These are phyloP conservation scores for Helleia helle DNA, from an alignment of 2,888 invertebrate genomes.

Conservation along the genomic window DNA sequence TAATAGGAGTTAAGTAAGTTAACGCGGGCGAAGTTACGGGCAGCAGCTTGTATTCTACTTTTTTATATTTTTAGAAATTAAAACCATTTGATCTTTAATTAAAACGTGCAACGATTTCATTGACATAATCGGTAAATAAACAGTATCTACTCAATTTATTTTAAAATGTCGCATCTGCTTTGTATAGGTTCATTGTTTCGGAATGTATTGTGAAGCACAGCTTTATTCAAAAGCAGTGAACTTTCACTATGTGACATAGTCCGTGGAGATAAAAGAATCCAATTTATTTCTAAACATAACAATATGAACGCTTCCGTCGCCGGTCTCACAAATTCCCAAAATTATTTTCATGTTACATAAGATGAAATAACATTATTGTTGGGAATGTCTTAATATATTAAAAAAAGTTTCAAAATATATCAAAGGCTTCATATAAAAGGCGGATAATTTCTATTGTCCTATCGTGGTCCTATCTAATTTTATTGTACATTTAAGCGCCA, in stretches of 20 bases:
- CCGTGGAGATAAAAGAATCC: conserved; percentile 11
- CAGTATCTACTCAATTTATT: conserved; percentile 3
- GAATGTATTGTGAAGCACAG: conserved; percentile 9
- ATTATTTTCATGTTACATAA: conserved; percentile 3
- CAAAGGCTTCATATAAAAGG: too few species aligned
- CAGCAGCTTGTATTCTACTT: too few species aligned
- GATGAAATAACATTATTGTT: neutral
- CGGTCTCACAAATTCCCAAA: conserved; percentile 5
- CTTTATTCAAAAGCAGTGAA: conserved; percentile 11
- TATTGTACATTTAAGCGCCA: too few species aligned
- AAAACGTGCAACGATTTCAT: too few species aligned
- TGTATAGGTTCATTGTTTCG: conserved; percentile 9
- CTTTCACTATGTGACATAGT: conserved; percentile 7
- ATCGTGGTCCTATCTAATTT: too few species aligned
- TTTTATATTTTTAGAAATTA: too few species aligned
- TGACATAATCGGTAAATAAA: neutral
- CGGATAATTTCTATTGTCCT: too few species aligned
- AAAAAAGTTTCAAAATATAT: too few species aligned
- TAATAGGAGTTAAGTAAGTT: too few species aligned
- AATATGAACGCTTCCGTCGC: conserved; percentile 6
- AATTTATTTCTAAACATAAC: conserved; percentile 10
- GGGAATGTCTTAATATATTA: too few species aligned
- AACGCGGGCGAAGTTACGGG: too few species aligned
- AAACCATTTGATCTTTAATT: too few species aligned
- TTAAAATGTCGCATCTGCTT: neutral